Base-by-base conservation (phyloP, 2,888 invertebrate genomes). In the Mythimna lalbum region DNA sequence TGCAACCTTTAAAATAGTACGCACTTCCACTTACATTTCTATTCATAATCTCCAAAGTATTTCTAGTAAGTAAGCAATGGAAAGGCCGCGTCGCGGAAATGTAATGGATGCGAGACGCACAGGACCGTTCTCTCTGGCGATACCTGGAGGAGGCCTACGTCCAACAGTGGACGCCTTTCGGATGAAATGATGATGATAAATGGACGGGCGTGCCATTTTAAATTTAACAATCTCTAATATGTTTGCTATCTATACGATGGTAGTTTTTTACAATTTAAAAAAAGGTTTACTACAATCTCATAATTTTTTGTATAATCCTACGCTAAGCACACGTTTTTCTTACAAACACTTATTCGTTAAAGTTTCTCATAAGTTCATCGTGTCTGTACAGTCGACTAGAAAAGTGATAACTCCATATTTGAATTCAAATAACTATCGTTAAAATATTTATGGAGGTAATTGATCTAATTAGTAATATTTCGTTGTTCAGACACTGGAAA, bases 211-310 rank as follows among this genome's bases (percentile, higher is more conserved):
- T 49, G 47, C n/a, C n/a, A 49, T n/a, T 49, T 49, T 49, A n/a
- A 49, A 47, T 19, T 47, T 19, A 47, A 47, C 47, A 49, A 49
- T 49, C 47, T n/a, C 19, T n/a, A n/a, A n/a, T 49, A 17, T 49
- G 17, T 39, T 39, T 39, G 12, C 39, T 39, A 39, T 39, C 39
- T 39, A 39, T 39, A 43, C 5, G 17, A 17, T 43, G 43, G 43
- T 43, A 43, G 17, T 57, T 56, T 21, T 31, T 31, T 49, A 49
- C 19, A 68, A 69, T 52, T 57, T 57, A 23, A 33, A 69, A 50
- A 33, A 23, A 59, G 33, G 19, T 4, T 55, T 53, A 33, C 23
- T 70, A 27, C 43, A 69, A 70, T 70, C 33, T 70, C 60, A 47
- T 47, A 19, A 14, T 47, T 17, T 43, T 60, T 71, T 47, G 5